These are phyloP conservation scores for Tachina lurida DNA, from an alignment of 2,888 invertebrate genomes.

Conservation along the genomic window DNA sequence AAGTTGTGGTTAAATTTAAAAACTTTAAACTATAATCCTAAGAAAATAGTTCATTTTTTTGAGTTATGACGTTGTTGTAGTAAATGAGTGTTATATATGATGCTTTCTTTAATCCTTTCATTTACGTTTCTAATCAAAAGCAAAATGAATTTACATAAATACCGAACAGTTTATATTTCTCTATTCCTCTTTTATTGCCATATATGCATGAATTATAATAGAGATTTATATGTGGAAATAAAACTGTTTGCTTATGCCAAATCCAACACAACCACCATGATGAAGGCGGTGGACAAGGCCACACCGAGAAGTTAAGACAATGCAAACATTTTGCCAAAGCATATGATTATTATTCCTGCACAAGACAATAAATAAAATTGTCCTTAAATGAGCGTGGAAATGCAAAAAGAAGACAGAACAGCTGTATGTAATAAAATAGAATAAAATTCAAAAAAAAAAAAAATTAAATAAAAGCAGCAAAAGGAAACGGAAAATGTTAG, in stretches of 20 bases:
- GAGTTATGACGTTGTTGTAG: too few relatives aligned
- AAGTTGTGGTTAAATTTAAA: too few relatives aligned
- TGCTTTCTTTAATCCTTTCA: background rate
- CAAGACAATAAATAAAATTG: constrained; percentile 56
- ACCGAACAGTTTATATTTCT: constrained; percentile 14
- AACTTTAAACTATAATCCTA: too few relatives aligned
- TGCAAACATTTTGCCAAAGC: constrained; percentile 40
- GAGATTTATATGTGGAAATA: constrained; percentile 8
- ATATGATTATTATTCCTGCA: constrained; percentile 53
- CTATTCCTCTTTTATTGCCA: constrained; percentile 1
- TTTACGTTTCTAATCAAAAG: background rate
- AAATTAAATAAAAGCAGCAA: constrained; percentile 19
- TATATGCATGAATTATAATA: constrained; percentile 7
- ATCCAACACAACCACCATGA: constrained; percentile 25
- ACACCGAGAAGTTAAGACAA: constrained; percentile 20
- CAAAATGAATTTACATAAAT: constrained; percentile 26
- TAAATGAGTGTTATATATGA: too few relatives aligned
- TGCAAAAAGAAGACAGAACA: constrained; percentile 6
- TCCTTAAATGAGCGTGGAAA: constrained; percentile 45
- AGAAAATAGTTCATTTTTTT: too few relatives aligned
- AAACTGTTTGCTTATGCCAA: background rate
- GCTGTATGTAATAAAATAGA: constrained; percentile 6
- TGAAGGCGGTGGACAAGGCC: constrained; percentile 52
- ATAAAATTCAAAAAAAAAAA: background rate
- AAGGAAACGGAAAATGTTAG: constrained; percentile 43